Conservation (phyloP, 1,140 invertebrate species). For the Drosophila lowei region DNA sequence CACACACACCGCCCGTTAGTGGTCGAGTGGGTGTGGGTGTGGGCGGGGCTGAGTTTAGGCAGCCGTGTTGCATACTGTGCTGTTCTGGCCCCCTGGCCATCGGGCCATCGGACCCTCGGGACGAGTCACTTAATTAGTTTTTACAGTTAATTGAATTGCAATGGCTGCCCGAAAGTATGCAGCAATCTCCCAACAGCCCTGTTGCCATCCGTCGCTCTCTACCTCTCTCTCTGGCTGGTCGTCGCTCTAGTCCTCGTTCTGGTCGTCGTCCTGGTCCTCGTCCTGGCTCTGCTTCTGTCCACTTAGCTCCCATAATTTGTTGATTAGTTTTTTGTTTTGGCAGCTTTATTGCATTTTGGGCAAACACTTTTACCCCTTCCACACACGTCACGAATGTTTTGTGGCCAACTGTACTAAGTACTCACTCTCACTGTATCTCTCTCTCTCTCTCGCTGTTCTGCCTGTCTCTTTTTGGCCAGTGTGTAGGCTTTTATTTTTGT, state of each 20-base stretch:
- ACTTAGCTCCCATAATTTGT: constrained; percentile 53
- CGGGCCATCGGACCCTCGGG: constrained; percentile 6
- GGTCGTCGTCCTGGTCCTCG: neutral
- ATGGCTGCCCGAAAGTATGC: constrained; percentile 43
- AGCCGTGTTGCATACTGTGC: constrained; percentile 3
- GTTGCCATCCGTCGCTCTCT: constrained; percentile 8
- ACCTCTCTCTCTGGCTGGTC: neutral
- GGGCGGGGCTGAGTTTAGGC: constrained; percentile 3
- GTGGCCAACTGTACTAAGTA: constrained; percentile 42
- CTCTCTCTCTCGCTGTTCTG: neutral
- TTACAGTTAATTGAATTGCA: constrained; percentile 80
- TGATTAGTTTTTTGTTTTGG: constrained; percentile 49
- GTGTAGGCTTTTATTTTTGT: constrained; percentile 4
- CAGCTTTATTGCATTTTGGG: constrained; percentile 43
- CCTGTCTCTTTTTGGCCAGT: constrained; percentile 1
- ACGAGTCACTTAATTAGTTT: constrained; percentile 77
- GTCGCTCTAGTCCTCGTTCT: neutral
- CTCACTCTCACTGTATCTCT: neutral
- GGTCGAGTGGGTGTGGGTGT: too few species aligned
- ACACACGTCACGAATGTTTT: constrained; percentile 15
- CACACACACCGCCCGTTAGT: constrained; percentile 6
- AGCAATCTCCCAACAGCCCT: neutral
- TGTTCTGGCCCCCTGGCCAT: neutral
- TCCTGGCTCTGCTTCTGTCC: neutral
- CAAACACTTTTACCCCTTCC: neutral